A percentile compares a stretch with the other conserved stretches of the same genome.
Conservation (phyloP, 1,140 invertebrate genomes). For the Trichomalopsis sarcophagae region DNA sequence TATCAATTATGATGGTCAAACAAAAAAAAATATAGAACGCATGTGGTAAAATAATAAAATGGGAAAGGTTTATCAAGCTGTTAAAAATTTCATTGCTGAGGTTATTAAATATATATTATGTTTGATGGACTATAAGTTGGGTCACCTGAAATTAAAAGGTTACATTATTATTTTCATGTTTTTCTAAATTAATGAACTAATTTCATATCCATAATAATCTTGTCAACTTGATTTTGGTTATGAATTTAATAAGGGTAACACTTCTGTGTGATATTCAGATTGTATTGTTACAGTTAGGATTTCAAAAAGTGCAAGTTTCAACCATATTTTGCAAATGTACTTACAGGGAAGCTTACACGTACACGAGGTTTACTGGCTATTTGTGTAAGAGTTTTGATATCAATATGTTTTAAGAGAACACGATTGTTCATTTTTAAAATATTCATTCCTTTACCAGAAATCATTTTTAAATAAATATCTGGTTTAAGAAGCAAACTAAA, state of each 20-base stretch:
- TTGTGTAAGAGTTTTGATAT: background rate
- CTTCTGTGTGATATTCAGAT: too few species aligned
- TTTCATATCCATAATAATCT: background rate
- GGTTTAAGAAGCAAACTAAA: background rate
- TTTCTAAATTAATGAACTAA: background rate
- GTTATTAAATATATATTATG: background rate
- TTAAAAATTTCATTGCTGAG: background rate
- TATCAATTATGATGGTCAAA: background rate
- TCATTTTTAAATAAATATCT: background rate
- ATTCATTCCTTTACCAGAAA: background rate
- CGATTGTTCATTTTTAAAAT: background rate
- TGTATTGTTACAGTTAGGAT: too few species aligned
- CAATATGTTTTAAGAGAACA: background rate
- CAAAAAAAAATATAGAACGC: background rate
- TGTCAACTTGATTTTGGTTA: background rate
- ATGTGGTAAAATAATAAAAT: background rate
- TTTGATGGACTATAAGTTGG: background rate
- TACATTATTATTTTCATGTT: background rate
- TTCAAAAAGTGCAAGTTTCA: background rate
- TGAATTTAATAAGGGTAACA: too few species aligned
- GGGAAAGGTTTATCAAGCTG: background rate
- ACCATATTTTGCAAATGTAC: background rate
- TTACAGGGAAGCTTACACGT: background rate
- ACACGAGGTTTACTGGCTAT: background rate
- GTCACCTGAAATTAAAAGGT: background rate